These are phyloP conservation scores for Ostrea denselamellosa DNA, from an alignment of 1,140 invertebrate genomes.

Conservation along the genomic window DNA sequence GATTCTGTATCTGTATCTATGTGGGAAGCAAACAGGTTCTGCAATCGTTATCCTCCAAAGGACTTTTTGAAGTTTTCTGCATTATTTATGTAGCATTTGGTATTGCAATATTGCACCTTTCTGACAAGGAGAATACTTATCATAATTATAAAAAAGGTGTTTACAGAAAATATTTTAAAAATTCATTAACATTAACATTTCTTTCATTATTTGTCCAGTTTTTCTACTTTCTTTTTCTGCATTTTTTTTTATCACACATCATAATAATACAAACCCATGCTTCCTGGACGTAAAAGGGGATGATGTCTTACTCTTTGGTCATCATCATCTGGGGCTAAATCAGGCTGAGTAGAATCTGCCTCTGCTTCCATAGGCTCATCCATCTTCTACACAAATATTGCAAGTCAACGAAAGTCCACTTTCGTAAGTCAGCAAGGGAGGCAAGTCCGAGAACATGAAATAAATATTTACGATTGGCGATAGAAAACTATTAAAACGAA, in stretches of 20 bases:
- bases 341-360: constrained; percentile 60
- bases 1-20: too few species aligned
- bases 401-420: not conserved
- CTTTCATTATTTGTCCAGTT: too few species aligned
- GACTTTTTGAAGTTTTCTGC: too few species aligned
- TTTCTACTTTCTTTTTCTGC: not conserved
- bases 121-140: too few species aligned
- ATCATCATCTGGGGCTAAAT: constrained; percentile 51
- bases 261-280: constrained; percentile 64
- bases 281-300: constrained; percentile 66
- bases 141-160: too few species aligned
- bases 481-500: not conserved
- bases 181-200: too few species aligned
- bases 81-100: too few species aligned
- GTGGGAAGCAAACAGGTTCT: too few species aligned
- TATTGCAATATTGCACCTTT: too few species aligned
- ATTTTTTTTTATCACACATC: too few species aligned
- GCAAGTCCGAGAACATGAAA: not conserved
- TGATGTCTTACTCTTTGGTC: constrained; percentile 50
- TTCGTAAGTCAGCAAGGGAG: constrained; percentile 12
- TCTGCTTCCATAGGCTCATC: constrained; percentile 70
- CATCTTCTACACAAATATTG: constrained; percentile 44
- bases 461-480: not conserved
- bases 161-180: too few species aligned
- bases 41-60: too few species aligned